These are phyloP conservation scores for Elymnias hypermnestra DNA, from an alignment of 1,140 invertebrate genomes.

Conservation along the genomic window DNA sequence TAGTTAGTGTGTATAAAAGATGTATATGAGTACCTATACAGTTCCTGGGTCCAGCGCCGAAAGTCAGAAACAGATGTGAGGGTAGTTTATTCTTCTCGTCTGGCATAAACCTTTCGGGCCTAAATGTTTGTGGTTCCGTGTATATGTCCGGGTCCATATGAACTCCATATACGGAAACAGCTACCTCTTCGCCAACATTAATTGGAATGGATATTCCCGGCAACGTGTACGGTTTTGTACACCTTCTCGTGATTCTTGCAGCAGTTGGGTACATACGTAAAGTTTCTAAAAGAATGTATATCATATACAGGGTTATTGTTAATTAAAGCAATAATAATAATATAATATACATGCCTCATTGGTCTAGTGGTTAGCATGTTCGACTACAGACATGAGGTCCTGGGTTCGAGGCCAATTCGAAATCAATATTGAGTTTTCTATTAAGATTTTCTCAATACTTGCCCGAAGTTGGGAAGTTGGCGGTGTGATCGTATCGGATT, in stretches of 20 bases:
- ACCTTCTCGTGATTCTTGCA: conserved; percentile 68
- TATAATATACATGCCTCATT: too few relatives aligned
- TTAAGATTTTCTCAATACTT: too few relatives aligned
- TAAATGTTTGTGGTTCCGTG: conserved; percentile 76
- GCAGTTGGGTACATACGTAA: conserved; percentile 78
- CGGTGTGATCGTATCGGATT: too few relatives aligned
- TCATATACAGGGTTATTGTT: too few relatives aligned
- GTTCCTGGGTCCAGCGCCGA: conserved; percentile 83
- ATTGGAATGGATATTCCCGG: conserved; percentile 62
- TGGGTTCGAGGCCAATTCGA: too few relatives aligned
- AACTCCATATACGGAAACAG: conserved; percentile 72
- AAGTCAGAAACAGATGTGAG: conserved; percentile 80
- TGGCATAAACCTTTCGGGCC: conserved; percentile 78
- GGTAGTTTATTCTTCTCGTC: conserved; percentile 68
- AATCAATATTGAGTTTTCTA: too few relatives aligned
- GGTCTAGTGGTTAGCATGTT: too few relatives aligned
- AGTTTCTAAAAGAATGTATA: conserved; percentile 73
- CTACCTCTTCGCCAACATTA: conserved; percentile 56
- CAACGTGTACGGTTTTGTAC: conserved; percentile 72
- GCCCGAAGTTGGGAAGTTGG: too few relatives aligned
- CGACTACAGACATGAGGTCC: too few relatives aligned
- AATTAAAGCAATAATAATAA: too few relatives aligned
- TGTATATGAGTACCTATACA: too few relatives aligned
- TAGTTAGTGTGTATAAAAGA: too few relatives aligned
- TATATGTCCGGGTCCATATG: conserved; percentile 78